Evolutionary conservation across 2,113 vertebrate species (phyloP).

Genomic region (Reinhardtius hippoglossoides): DNA sequence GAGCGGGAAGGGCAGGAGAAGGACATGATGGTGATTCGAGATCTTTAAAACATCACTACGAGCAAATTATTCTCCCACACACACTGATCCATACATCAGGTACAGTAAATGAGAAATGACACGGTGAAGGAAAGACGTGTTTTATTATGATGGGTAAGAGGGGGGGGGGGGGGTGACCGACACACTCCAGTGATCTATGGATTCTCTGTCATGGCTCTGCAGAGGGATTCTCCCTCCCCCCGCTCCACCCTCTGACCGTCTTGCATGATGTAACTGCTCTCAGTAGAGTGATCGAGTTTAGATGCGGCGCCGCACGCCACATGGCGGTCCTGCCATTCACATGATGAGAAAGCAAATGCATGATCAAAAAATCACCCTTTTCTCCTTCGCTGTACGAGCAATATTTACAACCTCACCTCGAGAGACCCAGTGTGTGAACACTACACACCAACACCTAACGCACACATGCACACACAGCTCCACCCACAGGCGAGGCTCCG

Average conservation of each 20-base stretch:
- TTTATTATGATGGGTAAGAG: neutral
- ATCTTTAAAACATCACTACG: neutral
- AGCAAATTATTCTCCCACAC: neutral
- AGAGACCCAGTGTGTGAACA: conserved; percentile 42
- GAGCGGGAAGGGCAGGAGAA: conserved; percentile 9
- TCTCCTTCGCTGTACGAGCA: neutral
- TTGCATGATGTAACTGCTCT: conserved; percentile 59
- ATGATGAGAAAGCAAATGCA: conserved; percentile 5
- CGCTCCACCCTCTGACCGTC: conserved; percentile 37
- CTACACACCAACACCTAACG: conserved; percentile 46
- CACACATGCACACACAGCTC: conserved; percentile 32
- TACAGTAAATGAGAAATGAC: conserved; percentile 2
- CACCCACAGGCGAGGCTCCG: conserved; percentile 60
- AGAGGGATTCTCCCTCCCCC: conserved; percentile 42
- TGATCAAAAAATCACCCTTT: conserved; percentile 5
- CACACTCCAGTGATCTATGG: conserved; percentile 64
- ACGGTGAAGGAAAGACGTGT: conserved; percentile 3
- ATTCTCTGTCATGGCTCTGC: conserved; percentile 64
- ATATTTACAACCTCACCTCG: conserved; percentile 48
- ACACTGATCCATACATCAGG: neutral
- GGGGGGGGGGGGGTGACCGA: conserved; percentile 43
- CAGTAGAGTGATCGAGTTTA: conserved; percentile 23
- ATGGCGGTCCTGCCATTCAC: neutral
- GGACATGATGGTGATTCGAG: neutral
- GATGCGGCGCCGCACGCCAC: conserved; percentile 12